These are phyloP conservation scores for Polypedilum vanderplanki DNA, from an alignment of 1,140 invertebrate species.

Conservation along the genomic window DNA sequence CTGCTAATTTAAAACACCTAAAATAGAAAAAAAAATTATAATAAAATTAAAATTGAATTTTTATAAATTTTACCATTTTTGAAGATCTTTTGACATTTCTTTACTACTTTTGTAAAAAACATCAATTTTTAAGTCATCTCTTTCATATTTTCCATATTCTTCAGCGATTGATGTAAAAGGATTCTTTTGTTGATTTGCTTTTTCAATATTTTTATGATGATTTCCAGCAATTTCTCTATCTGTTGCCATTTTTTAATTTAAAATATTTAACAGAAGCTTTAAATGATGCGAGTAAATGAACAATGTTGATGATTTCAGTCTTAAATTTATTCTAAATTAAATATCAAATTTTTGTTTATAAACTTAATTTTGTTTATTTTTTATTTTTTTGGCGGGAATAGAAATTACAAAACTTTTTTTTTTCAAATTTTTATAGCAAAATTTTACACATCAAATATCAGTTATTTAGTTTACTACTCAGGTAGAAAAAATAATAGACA, in stretches of 20 bases:
- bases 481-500: too few relatives aligned
- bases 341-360: not conserved
- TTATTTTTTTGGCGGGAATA: not conserved
- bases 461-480: too few relatives aligned
- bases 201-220: slow-evolving; percentile 8
- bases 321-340: not conserved
- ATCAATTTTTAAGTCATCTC: not conserved
- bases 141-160: not conserved
- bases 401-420: not conserved
- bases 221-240: not conserved
- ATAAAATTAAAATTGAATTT: not conserved
- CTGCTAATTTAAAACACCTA: slow-evolving; percentile 51
- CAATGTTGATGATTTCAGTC: not conserved
- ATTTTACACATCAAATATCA: too few relatives aligned
- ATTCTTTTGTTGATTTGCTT: slow-evolving; percentile 24
- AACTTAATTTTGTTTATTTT: not conserved
- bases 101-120: not conserved
- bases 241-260: not conserved
- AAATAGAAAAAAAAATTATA: not conserved
- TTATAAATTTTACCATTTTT: not conserved
- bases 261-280: not conserved
- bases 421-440: not conserved
- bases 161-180: not conserved
- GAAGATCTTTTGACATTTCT: not conserved
- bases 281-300: not conserved